Evolutionary conservation across 2,888 invertebrate species (phyloP).

Genomic region (Zaprionus bogoriensis): DNA sequence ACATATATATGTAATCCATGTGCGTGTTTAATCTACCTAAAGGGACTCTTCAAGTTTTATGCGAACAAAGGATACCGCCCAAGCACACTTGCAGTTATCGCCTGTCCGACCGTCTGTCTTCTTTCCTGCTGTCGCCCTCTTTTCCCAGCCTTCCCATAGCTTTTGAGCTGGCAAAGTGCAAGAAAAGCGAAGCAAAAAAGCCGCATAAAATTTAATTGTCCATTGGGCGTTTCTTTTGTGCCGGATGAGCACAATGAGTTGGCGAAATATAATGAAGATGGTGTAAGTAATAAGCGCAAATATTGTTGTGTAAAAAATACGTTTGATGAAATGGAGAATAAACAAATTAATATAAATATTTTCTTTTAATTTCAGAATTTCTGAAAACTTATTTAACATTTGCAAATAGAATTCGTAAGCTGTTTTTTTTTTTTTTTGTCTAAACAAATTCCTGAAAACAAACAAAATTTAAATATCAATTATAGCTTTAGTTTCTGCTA

Average conservation of each 20-base stretch:
- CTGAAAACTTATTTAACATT: too few species aligned
- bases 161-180: constrained; percentile 40
- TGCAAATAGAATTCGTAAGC: too few species aligned
- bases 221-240: constrained; percentile 19
- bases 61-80: constrained; percentile 53
- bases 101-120: constrained; percentile 30
- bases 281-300: not conserved
- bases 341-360: not conserved
- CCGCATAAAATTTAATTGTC: constrained; percentile 54
- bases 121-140: constrained; percentile 21
- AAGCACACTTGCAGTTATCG: constrained; percentile 51
- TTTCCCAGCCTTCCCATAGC: not conserved
- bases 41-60: constrained; percentile 70
- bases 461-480: not conserved
- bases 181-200: constrained; percentile 42
- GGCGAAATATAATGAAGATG: constrained; percentile 14
- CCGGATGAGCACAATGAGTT: constrained; percentile 15
- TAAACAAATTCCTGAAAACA: too few species aligned
- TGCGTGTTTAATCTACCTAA: constrained; percentile 74
- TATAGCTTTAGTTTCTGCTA: not conserved
- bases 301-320: too few species aligned
- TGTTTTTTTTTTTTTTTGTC: too few species aligned
- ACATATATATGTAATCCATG: constrained; percentile 35
- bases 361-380: not conserved
- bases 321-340: not conserved